Percentiles rank a stretch among this genome's conserved stretches.
phyloP scores from a whole-genome alignment of 2,113 vertebrate species.

The Todiramphus saurophagus region DNA sequence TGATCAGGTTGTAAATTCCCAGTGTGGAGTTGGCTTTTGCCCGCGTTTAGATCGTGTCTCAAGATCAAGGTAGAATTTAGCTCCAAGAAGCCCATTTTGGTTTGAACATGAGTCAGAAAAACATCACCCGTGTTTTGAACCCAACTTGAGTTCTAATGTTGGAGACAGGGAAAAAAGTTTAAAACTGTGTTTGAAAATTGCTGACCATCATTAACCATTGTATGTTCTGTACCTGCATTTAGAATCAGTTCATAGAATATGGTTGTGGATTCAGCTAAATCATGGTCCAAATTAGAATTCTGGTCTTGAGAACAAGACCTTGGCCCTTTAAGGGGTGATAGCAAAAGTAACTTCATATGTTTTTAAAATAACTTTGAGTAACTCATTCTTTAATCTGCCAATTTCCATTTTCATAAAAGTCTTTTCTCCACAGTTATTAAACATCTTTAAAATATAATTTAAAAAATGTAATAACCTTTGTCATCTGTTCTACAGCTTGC shows the following conservation, averaged over 20 bases:
- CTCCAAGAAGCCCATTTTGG: not conserved
- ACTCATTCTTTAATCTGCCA: conserved; percentile 57
- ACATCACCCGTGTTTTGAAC: accelerated
- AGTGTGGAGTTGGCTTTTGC: not conserved
- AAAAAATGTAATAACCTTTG: conserved; percentile 70
- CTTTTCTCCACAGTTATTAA: conserved; percentile 71
- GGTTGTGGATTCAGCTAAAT: not conserved
- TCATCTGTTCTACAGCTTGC: conserved; percentile 64
- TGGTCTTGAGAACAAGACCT: not conserved
- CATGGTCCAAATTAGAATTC: not conserved
- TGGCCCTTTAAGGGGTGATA: not conserved
- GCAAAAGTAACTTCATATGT: conserved; percentile 4
- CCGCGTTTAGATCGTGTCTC: accelerated
- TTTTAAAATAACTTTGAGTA: conserved; percentile 50
- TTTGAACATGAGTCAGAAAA: not conserved
- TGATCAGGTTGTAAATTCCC: not conserved
- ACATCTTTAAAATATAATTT: conserved; percentile 70
- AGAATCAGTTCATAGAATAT: not conserved
- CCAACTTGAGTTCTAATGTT: not conserved
- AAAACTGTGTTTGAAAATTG: not conserved
- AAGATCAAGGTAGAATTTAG: not conserved
- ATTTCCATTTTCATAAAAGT: conserved; percentile 66
- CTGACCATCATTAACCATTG: not conserved
- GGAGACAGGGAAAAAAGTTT: not conserved
- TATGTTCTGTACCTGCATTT: not conserved